A percentile compares a stretch with the other conserved stretches of the same genome.
Evolutionary conservation across 2,113 vertebrate genomes (phyloP).

Genomic region (Bucco capensis): DNA sequence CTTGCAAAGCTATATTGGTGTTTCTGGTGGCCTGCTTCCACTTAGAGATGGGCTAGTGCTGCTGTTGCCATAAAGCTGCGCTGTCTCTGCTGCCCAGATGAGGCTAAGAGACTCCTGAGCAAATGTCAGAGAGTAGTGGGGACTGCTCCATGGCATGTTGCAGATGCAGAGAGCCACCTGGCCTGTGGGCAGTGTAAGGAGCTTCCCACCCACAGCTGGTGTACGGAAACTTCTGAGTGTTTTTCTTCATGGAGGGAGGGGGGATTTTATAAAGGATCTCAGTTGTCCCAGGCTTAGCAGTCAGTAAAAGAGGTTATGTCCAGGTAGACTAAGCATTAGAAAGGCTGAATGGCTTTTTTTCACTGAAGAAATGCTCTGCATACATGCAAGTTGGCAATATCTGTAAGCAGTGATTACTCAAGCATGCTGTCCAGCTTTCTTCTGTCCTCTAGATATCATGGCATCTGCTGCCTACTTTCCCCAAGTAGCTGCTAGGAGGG

Average conservation of each 20-base stretch:
- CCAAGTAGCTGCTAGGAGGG: background rate
- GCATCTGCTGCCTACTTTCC: background rate
- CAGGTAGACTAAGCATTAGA: background rate
- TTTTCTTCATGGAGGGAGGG: background rate
- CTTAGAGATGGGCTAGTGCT: background rate
- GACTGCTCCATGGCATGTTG: background rate
- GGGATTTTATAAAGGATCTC: background rate
- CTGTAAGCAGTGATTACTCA: background rate
- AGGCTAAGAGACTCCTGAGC: background rate
- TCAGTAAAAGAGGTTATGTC: background rate
- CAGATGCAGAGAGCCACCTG: background rate
- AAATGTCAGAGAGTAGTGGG: background rate
- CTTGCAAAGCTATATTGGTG: background rate
- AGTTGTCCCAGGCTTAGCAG: background rate
- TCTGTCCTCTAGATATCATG: background rate
- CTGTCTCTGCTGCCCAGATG: background rate
- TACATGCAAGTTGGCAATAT: background rate
- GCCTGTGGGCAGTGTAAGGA: background rate
- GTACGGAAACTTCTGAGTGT: background rate
- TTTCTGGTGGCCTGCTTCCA: background rate
- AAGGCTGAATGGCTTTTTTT: background rate
- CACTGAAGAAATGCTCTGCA: background rate
- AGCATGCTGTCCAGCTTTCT: background rate
- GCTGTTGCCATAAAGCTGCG: background rate
- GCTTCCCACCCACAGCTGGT: background rate